phyloP scores from a whole-genome alignment of 2,888 invertebrate genomes.

The Diadegma fenestrale region DNA sequence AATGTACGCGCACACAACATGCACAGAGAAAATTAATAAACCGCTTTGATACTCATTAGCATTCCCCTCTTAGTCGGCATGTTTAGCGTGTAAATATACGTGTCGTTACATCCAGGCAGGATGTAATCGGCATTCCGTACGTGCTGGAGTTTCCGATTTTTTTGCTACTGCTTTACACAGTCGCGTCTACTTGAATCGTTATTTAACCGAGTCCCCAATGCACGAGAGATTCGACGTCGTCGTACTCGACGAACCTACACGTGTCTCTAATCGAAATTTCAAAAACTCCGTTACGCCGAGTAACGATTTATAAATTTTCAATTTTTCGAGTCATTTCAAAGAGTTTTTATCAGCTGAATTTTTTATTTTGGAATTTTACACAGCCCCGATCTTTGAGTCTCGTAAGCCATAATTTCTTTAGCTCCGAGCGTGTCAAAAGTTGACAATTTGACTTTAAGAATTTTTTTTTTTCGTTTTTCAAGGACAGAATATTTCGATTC shows the following conservation, averaged over 20 bases:
- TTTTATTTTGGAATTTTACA: background rate
- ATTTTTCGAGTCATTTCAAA: background rate
- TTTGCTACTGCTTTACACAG: conserved; percentile 1
- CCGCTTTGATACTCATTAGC: conserved; percentile 74
- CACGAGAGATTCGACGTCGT: background rate
- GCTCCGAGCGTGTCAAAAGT: too few relatives aligned
- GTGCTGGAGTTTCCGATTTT: conserved; percentile 58
- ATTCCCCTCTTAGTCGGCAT: conserved; percentile 74
- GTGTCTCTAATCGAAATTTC: conserved; percentile 1
- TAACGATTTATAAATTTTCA: background rate
- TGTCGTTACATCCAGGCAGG: conserved; percentile 73
- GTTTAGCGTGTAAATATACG: conserved; percentile 75
- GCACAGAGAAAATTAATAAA: conserved; percentile 73
- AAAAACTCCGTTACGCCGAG: background rate
- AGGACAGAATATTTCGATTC: too few relatives aligned
- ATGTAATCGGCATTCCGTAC: conserved; percentile 78
- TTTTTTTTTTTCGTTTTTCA: too few relatives aligned
- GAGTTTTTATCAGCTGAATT: too few relatives aligned
- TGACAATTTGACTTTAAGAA: too few relatives aligned
- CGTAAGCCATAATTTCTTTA: too few relatives aligned
- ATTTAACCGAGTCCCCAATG: conserved; percentile 67
- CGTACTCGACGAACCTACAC: conserved; percentile 1
- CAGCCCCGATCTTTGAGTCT: too few relatives aligned
- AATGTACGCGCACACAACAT: background rate
- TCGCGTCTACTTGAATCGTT: conserved; percentile 40